Evolutionary conservation across 2,113 vertebrate species (phyloP), one percentile per base, ranked within the genome.

Genomic region (Hippopotamus amphibius): DNA sequence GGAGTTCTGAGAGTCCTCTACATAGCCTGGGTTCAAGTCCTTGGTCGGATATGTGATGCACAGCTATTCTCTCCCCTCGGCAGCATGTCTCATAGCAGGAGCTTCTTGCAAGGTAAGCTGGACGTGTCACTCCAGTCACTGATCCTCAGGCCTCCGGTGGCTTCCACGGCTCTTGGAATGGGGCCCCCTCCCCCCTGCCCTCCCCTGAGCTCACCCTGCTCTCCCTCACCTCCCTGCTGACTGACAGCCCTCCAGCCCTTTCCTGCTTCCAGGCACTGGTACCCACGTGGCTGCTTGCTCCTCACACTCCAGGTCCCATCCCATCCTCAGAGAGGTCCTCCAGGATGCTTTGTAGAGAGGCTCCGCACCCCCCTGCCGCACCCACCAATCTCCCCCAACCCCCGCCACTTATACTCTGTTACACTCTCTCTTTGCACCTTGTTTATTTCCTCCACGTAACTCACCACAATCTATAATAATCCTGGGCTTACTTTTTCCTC

Each of bases 11-110:
- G 48, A 82, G 72, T 61, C 92, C 53, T 86, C 76, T 43, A 65
- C 41, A 14, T 65, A 59, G 8, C 30, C 28, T 5, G 41, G 16
- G 66, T 41, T 63, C 66, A 88, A 6, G 19, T 14, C 61, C 71
- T 83, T 43, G 19, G 16, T 11, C 0, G 0, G 7, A n/a, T 74
- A 41, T 15, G 33, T 50, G 15, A 53, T 9, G 0, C 5, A 3
- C 4, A 66, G 61, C 33, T 28, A 26, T 43, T 22, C 69, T 91
- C 72, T 89, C 55, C 14, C 30, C 6, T 6, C 26, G 22, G 46
- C 30, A n/a, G 24, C 77, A 68, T 55, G 5, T 72, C 61, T 59
- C 50, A 26, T 0, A 85, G 87, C 90, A 88, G 65, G 50, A 26
- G 19, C 84, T 65, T 82, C 66, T 96, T 57, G 59, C 3, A 46